Conservation (phyloP, 2,888 invertebrate species). For the Stegana nigrithorax region DNA sequence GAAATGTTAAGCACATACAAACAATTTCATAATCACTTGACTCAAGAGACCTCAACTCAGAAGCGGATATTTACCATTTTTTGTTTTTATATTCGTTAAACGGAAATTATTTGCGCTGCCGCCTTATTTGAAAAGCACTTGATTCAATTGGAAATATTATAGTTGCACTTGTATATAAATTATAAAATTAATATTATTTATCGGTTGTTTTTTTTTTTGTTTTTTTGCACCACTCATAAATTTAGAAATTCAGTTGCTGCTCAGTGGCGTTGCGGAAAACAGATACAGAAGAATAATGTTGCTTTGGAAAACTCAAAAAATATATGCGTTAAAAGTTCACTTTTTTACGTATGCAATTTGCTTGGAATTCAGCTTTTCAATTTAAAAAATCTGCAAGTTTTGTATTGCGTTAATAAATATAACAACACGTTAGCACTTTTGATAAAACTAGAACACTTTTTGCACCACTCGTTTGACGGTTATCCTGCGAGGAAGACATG, state of each 20-base stretch:
- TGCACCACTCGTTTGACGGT: no score
- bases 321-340: neutral
- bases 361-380: constrained; percentile 37
- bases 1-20: constrained; percentile 20
- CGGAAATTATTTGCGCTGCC: constrained; percentile 11
- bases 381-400: no score
- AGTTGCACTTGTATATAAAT: neutral
- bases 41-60: neutral
- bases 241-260: neutral
- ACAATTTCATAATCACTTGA: constrained; percentile 49
- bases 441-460: no score
- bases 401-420: no score
- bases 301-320: constrained; percentile 48
- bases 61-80: constrained; percentile 47
- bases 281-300: constrained; percentile 59
- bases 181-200: neutral
- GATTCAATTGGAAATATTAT: neutral
- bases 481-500: no score
- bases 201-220: neutral
- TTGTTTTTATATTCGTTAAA: neutral
- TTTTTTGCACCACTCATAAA: neutral
- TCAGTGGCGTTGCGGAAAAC: constrained; percentile 51
- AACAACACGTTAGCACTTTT: no score
- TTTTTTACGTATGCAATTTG: no score
- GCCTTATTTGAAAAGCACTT: constrained; percentile 12